Base-by-base conservation (phyloP, 2,113 vertebrate genomes). In the Cynopterus brachyotis region DNA sequence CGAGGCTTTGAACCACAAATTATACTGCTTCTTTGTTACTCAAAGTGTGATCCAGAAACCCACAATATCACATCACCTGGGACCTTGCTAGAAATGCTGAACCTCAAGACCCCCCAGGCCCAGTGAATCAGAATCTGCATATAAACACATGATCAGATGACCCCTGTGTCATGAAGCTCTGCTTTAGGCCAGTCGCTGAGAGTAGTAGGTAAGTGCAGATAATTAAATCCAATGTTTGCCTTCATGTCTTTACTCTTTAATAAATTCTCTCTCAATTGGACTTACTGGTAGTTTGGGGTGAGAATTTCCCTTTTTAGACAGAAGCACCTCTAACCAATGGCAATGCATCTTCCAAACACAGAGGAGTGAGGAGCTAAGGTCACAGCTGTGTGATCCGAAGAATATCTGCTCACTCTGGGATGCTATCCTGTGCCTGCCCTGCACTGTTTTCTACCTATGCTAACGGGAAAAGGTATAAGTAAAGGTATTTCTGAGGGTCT, bases 371-470 rank as follows among this genome's bases (percentile, higher is more conserved):
- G 64, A 69, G 9, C 26, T 47, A 8, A 13, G 89, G 50, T 94
- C 96, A 94, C 67, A 75, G 85, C 91, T 94, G 24, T 59, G 79
- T 79, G 64, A 80, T 50, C 80, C 80, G 20, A 75, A 79, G 75
- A 64, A 20, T 64, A 28, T 64, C 13, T 45, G 37, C 30, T 91
- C 32, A 4, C 82, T 73, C 92, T 42, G 4, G 67, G 75, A 50
- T n/a, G 47, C 73, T 55, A 66, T 45, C 6, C 67, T 42, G 64
- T 59, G 45, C 5, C 15, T 9, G 22, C 40, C 22, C n/a, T n/a
- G 32, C 12, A 22, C 22, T 57, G 35, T 28, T 62, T 93, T 66
- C 78, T 42, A 24, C n/a, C 40, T 32, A 13, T 6, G 11, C 12
- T 35, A 69, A 55, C 50, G 42, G 55, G 35, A 37, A 70, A 80